Conservation (phyloP, 2,113 vertebrate species). For the Callocephalon fimbriatum region DNA sequence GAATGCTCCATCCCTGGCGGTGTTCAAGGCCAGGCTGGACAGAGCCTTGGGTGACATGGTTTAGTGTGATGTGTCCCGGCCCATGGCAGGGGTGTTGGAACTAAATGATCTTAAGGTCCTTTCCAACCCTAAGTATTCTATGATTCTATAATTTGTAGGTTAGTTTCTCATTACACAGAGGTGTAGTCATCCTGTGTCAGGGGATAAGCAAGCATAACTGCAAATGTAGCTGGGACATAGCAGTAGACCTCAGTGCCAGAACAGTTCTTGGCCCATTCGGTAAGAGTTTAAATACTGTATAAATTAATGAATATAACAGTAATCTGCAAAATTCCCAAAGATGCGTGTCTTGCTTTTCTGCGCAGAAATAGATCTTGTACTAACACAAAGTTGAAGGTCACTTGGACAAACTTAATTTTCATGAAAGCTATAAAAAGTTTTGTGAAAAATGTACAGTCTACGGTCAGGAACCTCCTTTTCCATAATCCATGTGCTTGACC, state of each 20-base stretch:
- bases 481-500: fast-evolving
- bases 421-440: not conserved
- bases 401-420: not conserved
- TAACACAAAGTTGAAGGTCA: not conserved
- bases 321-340: not conserved
- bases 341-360: not conserved
- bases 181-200: not conserved
- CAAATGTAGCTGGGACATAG: not conserved
- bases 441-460: not conserved
- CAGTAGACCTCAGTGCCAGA: not conserved
- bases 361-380: not conserved
- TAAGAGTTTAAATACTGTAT: not conserved
- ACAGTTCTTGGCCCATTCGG: not conserved
- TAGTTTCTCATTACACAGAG: not conserved
- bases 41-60: too few relatives aligned
- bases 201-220: not conserved
- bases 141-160: not conserved
- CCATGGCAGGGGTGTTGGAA: too few relatives aligned
- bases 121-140: too few relatives aligned
- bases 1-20: too few relatives aligned
- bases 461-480: not conserved
- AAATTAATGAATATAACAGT: not conserved
- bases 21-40: too few relatives aligned
- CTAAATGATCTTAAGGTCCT: too few relatives aligned
- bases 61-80: too few relatives aligned